Conservation (phyloP, 2,888 invertebrate genomes). For the Morpho helenor region DNA sequence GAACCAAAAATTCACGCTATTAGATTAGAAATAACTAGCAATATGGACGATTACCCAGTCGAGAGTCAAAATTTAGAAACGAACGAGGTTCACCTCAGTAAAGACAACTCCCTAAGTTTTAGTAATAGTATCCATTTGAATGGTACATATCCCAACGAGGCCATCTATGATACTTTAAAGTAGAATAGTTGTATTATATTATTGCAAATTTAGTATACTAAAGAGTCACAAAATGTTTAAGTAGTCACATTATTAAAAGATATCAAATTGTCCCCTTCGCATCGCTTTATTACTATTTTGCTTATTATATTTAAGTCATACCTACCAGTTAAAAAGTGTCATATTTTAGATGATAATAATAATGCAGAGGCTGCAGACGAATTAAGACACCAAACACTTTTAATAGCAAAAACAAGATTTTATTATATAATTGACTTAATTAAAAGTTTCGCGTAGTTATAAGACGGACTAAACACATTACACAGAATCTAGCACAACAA, state of each 20-base stretch:
- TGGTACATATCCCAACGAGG: conserved; percentile 77
- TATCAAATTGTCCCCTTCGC: conserved; percentile 17
- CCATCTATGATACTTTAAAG: conserved; percentile 76
- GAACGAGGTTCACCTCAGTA: conserved; percentile 59
- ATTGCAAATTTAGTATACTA: conserved; percentile 11
- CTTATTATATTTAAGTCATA: conserved; percentile 10
- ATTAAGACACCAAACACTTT: not conserved
- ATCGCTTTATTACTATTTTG: conserved; percentile 16
- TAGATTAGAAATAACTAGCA: conserved; percentile 72
- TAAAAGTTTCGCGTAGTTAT: too few species aligned
- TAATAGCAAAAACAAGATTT: not conserved
- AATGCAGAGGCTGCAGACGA: conserved; percentile 17
- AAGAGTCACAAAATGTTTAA: conserved; percentile 18
- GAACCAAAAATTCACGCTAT: conserved; percentile 71
- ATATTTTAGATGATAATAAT: conserved; percentile 23
- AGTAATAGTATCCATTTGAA: conserved; percentile 76
- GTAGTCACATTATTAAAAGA: conserved; percentile 12
- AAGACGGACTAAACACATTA: too few species aligned
- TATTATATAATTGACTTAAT: not conserved
- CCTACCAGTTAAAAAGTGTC: conserved; percentile 19
- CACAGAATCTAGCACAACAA: too few species aligned
- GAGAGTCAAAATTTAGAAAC: conserved; percentile 52
- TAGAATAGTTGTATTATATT: conserved; percentile 43
- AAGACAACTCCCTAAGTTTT: conserved; percentile 70
- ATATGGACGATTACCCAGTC: conserved; percentile 65